Evolutionary conservation across 37 sponge, comb jelly and placozoan genomes (phyloP).

Genomic region (Amphimedon queenslandica): DNA sequence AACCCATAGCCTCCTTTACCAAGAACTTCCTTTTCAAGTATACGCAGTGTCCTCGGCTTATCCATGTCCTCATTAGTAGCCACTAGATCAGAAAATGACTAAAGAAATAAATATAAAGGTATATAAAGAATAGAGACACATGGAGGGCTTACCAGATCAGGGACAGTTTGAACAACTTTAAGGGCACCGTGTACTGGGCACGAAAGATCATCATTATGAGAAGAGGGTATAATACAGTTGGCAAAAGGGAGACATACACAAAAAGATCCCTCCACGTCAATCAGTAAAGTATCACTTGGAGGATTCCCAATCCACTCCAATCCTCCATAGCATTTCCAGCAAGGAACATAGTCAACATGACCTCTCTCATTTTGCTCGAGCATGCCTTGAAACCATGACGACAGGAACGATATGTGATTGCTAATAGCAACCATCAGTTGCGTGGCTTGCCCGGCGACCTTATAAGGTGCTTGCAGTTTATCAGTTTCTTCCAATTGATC

Average conservation of each 20-base stretch:
- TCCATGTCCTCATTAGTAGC: not conserved
- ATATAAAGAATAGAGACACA: not conserved
- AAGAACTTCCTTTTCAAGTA: slow-evolving; percentile 32
- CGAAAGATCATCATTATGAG: slow-evolving; percentile 14
- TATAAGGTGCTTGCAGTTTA: not conserved
- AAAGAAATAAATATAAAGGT: slow-evolving; percentile 3
- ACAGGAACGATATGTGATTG: slow-evolving; percentile 64
- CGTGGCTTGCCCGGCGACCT: slow-evolving; percentile 39
- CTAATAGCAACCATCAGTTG: slow-evolving; percentile 55
- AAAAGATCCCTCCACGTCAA: slow-evolving; percentile 19
- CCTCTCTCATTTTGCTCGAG: not conserved
- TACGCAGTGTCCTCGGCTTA: slow-evolving; percentile 3
- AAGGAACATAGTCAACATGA: slow-evolving; percentile 38
- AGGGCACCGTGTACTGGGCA: slow-evolving; percentile 51
- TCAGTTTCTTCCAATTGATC: not conserved
- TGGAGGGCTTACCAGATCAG: slow-evolving; percentile 58
- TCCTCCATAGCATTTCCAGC: slow-evolving; percentile 71
- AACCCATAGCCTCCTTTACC: slow-evolving; percentile 76
- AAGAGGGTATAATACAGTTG: slow-evolving; percentile 32
- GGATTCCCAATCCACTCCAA: not conserved
- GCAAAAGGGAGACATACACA: slow-evolving; percentile 24
- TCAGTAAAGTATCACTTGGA: not conserved
- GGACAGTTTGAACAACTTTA: slow-evolving; percentile 29
- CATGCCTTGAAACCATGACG: slow-evolving; percentile 69
- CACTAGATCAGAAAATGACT: slow-evolving; percentile 23